These are phyloP conservation scores for Leucoraja erinaceus DNA, from an alignment of 2,113 vertebrate species.

Conservation along the genomic window DNA sequence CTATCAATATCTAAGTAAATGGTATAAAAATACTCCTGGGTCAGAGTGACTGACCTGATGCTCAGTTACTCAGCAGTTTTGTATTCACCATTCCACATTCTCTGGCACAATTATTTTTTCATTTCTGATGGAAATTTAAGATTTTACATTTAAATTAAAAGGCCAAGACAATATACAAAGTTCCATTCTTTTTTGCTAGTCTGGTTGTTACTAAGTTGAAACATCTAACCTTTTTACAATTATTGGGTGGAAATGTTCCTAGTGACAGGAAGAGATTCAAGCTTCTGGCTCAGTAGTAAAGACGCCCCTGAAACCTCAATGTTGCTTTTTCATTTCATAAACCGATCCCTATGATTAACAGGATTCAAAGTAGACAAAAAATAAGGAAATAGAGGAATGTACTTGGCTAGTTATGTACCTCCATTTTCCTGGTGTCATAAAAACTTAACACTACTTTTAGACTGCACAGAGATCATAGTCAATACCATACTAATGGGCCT, in stretches of 20 bases:
- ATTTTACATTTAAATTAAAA: neutral
- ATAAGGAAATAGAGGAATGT: conserved; percentile 2
- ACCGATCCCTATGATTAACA: neutral
- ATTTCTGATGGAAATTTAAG: neutral
- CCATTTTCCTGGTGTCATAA: neutral
- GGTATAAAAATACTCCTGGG: neutral
- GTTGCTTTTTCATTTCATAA: neutral
- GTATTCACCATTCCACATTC: no score
- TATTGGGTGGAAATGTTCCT: neutral
- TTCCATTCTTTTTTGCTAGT: neutral
- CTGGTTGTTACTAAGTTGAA: neutral
- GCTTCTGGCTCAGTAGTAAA: conserved; percentile 1
- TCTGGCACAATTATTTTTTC: neutral
- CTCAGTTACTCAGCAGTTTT: neutral
- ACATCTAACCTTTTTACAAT: neutral
- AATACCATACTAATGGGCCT: neutral
- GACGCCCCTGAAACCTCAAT: neutral
- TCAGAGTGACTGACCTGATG: neutral
- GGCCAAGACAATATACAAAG: neutral
- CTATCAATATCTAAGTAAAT: neutral
- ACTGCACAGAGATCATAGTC: neutral
- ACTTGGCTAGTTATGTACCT: neutral
- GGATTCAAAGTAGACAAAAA: conserved; percentile 1
- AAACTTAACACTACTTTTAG: neutral
- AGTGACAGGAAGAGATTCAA: neutral